A percentile compares a stretch with the other conserved stretches of the same genome.
Evolutionary conservation across 2,888 invertebrate genomes (phyloP).

Genomic region (Oasisia sp.): DNA sequence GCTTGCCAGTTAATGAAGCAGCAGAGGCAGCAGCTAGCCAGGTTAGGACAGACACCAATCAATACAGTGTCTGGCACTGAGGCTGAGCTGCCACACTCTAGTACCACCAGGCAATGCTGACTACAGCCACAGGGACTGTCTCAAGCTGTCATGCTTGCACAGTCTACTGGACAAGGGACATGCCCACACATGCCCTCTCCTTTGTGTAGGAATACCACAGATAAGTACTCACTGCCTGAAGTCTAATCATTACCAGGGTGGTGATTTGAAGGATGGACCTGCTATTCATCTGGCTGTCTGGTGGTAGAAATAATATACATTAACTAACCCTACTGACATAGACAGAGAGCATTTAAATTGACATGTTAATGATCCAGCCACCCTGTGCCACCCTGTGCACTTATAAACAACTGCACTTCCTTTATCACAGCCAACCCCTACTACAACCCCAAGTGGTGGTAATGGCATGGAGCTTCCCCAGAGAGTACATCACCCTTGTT

Average conservation of each 20-base stretch:
- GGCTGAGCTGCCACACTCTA: neutral
- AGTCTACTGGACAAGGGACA: neutral
- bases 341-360: neutral
- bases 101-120: constrained; percentile 4
- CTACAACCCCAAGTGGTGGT: neutral
- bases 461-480: neutral
- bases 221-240: neutral
- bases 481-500: neutral
- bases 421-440: neutral
- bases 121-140: neutral
- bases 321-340: neutral
- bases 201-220: neutral
- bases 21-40: neutral
- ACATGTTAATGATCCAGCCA: neutral
- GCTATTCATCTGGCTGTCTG: neutral
- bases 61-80: constrained; percentile 5
- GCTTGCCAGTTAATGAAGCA: neutral
- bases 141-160: neutral
- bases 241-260: neutral
- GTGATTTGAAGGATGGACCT: neutral
- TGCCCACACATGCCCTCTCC: neutral
- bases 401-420: neutral
- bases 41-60: constrained; percentile 17
- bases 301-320: neutral
- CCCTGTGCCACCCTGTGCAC: neutral